Evolutionary conservation across 2,888 invertebrate species (phyloP).

Genomic region (Tromatobia lineatoria): DNA sequence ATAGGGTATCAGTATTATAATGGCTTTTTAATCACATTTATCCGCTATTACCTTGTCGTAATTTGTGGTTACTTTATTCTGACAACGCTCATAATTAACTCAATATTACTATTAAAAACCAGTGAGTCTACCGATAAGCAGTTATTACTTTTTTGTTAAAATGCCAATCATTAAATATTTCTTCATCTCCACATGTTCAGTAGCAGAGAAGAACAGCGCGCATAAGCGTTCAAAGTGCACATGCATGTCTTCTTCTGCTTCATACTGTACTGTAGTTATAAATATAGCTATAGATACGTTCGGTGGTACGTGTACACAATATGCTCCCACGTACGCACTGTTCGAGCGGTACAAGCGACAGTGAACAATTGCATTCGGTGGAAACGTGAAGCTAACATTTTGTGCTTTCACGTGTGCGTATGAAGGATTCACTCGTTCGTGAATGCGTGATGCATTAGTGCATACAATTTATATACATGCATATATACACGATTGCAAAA

Average conservation of each 20-base stretch:
- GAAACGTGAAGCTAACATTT: constrained; percentile 7
- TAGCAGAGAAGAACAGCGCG: background rate
- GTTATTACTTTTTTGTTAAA: background rate
- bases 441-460: constrained; percentile 17
- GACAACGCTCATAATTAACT: background rate
- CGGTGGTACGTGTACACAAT: background rate
- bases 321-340: background rate
- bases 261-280: background rate
- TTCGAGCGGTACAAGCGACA: background rate
- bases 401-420: constrained; percentile 4
- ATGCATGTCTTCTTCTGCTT: background rate
- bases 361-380: constrained; percentile 37
- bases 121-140: background rate
- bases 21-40: background rate
- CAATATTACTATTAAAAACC: background rate
- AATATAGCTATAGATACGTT: background rate
- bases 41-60: background rate
- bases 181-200: background rate
- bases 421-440: constrained; percentile 8
- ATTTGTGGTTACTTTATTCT: background rate
- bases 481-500: background rate
- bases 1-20: background rate
- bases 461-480: background rate
- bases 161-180: background rate
- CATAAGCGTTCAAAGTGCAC: constrained; percentile 12